Conservation (phyloP, 2,888 invertebrate species). For the Orthosia incerta region DNA sequence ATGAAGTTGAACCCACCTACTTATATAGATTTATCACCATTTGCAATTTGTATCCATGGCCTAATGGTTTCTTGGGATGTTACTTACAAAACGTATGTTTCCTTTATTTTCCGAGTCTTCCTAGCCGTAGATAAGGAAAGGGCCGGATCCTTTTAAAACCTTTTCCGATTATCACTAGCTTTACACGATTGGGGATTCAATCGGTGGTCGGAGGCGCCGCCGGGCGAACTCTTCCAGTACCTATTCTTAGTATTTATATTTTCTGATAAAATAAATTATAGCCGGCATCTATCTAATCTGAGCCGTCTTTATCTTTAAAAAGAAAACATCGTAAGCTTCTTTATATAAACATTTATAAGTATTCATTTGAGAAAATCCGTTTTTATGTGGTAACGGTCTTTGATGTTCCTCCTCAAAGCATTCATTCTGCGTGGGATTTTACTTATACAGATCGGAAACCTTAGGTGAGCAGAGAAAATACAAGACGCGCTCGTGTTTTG, state of each 20-base stretch:
- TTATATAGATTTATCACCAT: conserved; percentile 46
- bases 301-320: conserved; percentile 59
- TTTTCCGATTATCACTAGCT: conserved; percentile 58
- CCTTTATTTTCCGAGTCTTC: conserved; percentile 45
- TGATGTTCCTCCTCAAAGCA: conserved; percentile 66
- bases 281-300: conserved; percentile 50
- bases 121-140: conserved; percentile 51
- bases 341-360: conserved; percentile 63
- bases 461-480: conserved; percentile 53
- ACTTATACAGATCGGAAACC: conserved; percentile 60
- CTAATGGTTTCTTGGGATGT: conserved; percentile 48
- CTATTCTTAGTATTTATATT: conserved; percentile 38
- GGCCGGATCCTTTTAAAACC: conserved; percentile 53
- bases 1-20: background rate
- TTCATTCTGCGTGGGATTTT: conserved; percentile 53
- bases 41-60: conserved; percentile 40
- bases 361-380: conserved; percentile 63
- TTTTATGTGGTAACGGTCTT: conserved; percentile 63
- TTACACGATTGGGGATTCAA: conserved; percentile 51
- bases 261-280: conserved; percentile 45
- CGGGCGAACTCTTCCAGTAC: conserved; percentile 21
- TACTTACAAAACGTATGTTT: conserved; percentile 59
- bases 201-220: conserved; percentile 14
- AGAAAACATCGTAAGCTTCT: conserved; percentile 59
- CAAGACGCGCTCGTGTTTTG: conserved; percentile 46